Conservation (phyloP, 2,113 vertebrate genomes). For the Corvus hawaiiensis region DNA sequence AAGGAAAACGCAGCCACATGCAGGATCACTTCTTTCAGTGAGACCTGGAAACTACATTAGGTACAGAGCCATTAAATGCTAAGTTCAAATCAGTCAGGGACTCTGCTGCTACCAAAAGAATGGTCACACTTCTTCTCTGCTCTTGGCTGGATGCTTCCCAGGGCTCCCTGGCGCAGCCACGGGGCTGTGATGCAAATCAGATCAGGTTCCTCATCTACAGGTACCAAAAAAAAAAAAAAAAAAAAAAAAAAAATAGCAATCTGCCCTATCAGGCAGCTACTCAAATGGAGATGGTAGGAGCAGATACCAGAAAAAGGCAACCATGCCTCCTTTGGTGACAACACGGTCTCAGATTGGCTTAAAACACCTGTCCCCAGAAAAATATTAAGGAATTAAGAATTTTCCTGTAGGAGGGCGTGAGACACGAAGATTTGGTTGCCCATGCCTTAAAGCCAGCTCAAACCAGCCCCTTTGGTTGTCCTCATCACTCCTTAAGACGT, state of each 20-base stretch:
- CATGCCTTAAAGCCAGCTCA: rapidly evolving
- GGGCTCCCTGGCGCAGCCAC: background rate
- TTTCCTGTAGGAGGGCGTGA: background rate
- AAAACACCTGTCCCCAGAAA: background rate
- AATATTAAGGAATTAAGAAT: background rate
- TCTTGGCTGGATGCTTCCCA: background rate
- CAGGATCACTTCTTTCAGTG: background rate
- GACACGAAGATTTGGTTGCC: background rate
- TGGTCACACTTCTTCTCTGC: background rate
- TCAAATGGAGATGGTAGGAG: background rate
- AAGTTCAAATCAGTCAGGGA: background rate
- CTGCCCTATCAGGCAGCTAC: background rate
- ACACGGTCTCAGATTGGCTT: background rate
- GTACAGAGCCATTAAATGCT: background rate
- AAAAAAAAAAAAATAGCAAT: background rate
- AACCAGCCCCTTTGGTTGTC: background rate
- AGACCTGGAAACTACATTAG: background rate
- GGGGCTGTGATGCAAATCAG: background rate
- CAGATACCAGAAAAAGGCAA: background rate
- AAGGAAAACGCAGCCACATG: background rate
- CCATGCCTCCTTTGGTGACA: background rate
- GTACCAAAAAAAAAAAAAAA: background rate
- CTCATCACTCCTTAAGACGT: background rate
- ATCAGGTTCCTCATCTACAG: background rate
- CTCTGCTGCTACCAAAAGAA: background rate